Evolutionary conservation across 2,797 vertebrate genomes (phyloP), one percentile per base, ranked within the genome.

Genomic region (Clamator glandarius): DNA sequence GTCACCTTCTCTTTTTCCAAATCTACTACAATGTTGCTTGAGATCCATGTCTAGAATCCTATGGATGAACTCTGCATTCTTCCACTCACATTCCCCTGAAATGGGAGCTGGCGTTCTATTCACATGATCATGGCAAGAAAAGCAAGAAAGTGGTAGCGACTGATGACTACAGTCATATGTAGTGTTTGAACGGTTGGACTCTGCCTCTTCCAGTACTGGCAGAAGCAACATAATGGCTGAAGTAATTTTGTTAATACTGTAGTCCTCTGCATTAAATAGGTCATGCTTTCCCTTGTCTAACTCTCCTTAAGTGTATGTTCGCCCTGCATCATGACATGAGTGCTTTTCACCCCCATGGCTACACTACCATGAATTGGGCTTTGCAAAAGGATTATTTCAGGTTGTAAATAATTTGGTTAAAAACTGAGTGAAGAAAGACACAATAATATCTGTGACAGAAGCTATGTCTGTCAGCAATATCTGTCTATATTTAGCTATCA

Each of bases 251-350:
- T 78, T 44, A 20, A 9, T 82, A 10, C 20, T 25, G 23, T 41
- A 48, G 8, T 57, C 11, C 11, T 59, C 29, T 59, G 35, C 26
- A 75, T 28, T 35, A 67, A 59, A 55, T 8, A 72, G 28, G 21
- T 74, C 39, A 25, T 42, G 23, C 4, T 66, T 90, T 84, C 7
- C 19, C 13, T 52, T 31, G 16, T 55, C 28, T 36, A 87, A 62
- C 18, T 58, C 23, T 21, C 16, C 42, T 12, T 64, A 66, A 62
- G 52, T 66, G 62, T 69, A 48, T 17, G 4, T 41, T 13, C 35
- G 6, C 3, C 19, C 9, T 36, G 13, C 33, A 44, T 57, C 46
- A 54, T 50, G 31, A 29, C 0, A 0, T 9, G 15, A 50, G 13
- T 29, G 4, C 8, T 83, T 85, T 66, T 54, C 17, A 51, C 62